These are phyloP conservation scores for Diabrotica balteata DNA, from an alignment of 2,888 invertebrate species.

Conservation along the genomic window DNA sequence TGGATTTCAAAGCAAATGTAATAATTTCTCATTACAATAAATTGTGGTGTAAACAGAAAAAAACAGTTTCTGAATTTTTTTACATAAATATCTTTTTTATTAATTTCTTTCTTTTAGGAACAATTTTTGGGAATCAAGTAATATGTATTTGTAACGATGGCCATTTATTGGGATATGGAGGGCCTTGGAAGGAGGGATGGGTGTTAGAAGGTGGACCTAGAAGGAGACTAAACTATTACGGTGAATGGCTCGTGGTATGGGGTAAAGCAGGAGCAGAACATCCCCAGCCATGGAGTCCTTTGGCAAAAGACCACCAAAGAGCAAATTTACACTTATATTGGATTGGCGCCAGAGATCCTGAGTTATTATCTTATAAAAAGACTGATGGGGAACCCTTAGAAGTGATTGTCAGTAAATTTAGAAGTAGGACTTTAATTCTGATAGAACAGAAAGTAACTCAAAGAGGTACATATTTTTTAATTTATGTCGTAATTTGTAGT, in stretches of 20 bases:
- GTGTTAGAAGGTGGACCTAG: constrained; percentile 60
- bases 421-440: constrained; percentile 74
- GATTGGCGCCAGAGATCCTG: constrained; percentile 66
- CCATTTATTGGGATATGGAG: constrained; percentile 57
- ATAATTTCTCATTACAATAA: too few species aligned
- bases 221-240: constrained; percentile 51
- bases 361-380: constrained; percentile 80
- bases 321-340: constrained; percentile 86
- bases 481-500: too few species aligned
- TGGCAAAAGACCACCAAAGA: constrained; percentile 80
- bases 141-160: constrained; percentile 58
- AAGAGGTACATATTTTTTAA: constrained; percentile 58
- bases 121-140: constrained; percentile 53
- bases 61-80: too few species aligned
- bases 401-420: constrained; percentile 76
- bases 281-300: constrained; percentile 93
- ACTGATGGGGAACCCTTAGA: constrained; percentile 89
- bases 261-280: constrained; percentile 84
- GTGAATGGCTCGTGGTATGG: constrained; percentile 77
- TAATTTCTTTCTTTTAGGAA: constrained; percentile 38
- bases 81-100: not conserved
- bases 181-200: constrained; percentile 63
- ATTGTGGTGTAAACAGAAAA: too few species aligned
- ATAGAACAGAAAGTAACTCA: constrained; percentile 82
- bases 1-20: too few species aligned